These are phyloP conservation scores for Lasiurus cinereus DNA, from an alignment of 2,113 vertebrate species.

Conservation along the genomic window DNA sequence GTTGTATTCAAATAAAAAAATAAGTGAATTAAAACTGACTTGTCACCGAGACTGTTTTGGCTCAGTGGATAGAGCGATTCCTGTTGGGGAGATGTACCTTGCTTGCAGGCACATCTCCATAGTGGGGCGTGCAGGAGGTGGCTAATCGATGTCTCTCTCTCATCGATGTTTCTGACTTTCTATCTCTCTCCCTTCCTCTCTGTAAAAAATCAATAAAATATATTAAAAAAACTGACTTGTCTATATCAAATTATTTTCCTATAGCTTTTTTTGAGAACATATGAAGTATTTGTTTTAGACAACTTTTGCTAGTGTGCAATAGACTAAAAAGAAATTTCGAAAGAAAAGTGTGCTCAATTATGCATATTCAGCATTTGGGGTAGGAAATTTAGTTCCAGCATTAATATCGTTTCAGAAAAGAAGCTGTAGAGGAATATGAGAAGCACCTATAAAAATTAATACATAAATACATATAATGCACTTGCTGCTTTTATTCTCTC, in stretches of 20 bases:
- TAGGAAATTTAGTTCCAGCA: not conserved
- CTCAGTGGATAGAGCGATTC: too few relatives aligned
- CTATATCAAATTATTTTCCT: constrained; percentile 41
- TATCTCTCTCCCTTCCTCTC: too few relatives aligned
- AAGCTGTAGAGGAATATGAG: not conserved
- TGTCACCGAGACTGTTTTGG: not conserved
- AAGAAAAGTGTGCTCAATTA: not conserved
- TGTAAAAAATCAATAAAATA: too few relatives aligned
- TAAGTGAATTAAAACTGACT: constrained; percentile 12
- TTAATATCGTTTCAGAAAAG: not conserved
- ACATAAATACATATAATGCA: not conserved
- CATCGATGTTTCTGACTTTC: too few relatives aligned
- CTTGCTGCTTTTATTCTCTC: not conserved
- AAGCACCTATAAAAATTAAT: too few relatives aligned
- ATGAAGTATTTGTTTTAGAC: not conserved
- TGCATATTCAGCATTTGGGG: not conserved
- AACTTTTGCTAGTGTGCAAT: not conserved
- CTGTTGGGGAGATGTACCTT: too few relatives aligned
- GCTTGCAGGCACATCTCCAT: too few relatives aligned
- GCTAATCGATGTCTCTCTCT: too few relatives aligned
- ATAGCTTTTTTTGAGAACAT: not conserved
- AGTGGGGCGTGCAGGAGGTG: too few relatives aligned
- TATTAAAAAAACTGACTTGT: not conserved
- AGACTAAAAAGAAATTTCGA: not conserved
- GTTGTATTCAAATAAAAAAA: constrained; percentile 15